A percentile compares a stretch with the other conserved stretches of the same genome.
Conservation (phyloP, 2,797 vertebrate genomes). For the Propithecus deckenii region DNA sequence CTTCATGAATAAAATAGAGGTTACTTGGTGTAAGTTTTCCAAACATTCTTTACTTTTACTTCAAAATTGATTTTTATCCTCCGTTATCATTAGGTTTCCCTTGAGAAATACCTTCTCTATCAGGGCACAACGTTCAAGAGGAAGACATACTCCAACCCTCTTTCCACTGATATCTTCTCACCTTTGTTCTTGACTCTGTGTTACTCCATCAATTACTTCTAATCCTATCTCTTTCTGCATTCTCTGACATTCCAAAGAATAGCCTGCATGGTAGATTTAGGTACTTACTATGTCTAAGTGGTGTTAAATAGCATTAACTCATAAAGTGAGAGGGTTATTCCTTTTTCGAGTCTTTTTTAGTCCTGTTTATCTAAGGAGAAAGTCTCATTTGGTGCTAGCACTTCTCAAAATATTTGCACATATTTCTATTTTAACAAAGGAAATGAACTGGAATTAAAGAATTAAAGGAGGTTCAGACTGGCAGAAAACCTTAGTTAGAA, state of each 20-base stretch:
- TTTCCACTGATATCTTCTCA: neutral
- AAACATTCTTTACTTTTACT: neutral
- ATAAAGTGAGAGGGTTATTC: neutral
- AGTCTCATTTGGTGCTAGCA: neutral
- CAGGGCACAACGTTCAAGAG: neutral
- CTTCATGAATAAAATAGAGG: neutral
- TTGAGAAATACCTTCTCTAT: neutral
- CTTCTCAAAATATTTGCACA: neutral
- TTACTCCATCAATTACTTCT: neutral
- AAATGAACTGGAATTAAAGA: neutral
- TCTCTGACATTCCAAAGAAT: neutral
- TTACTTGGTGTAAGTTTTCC: neutral
- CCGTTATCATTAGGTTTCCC: neutral
- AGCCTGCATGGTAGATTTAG: neutral
- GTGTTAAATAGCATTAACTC: neutral
- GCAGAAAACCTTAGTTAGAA: constrained; percentile 2
- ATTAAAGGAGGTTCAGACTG: neutral
- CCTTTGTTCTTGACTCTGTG: neutral
- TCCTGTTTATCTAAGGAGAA: neutral
- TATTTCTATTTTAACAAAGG: constrained; percentile 36
- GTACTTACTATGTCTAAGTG: neutral
- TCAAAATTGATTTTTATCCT: neutral
- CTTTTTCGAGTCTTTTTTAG: neutral
- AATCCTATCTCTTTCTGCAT: neutral
- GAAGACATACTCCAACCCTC: neutral